Evolutionary conservation across 2,888 invertebrate genomes (phyloP), one percentile per base, ranked within the genome.

Genomic region (Artemia sp.): DNA sequence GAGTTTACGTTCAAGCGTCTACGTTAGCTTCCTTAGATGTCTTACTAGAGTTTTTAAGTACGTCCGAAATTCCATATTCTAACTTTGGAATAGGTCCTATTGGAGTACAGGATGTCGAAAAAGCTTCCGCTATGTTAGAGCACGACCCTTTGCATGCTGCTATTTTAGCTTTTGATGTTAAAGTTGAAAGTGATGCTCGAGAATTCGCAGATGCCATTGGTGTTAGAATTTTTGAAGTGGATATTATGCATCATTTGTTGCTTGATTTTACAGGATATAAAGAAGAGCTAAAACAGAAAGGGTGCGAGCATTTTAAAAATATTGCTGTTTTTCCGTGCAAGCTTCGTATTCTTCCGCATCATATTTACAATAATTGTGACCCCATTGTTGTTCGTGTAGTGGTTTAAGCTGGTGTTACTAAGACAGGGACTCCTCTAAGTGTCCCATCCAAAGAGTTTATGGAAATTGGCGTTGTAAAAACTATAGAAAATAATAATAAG

Each of bases 161-260:
- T 71, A 97, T 99, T 77, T 83, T 99, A 75, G 98, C 98, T n/a
- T 99, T 99, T 78, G 98, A 99, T 80, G 98, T 99, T 24, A 95
- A 94, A 82, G 86, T 97, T 70, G 98, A 99, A 78, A 85, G 91
- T 71, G 98, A 98, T 78, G 98, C 97, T 2, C 97, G 98, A 81
- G 95, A 96, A 76, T 81, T 97, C 79, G 98, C 98, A 0, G 97
- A 99, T 78, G 85, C 86, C 71, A 79, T 95, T 72, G 92, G 92
- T 70, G 93, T 96, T 70, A 91, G 89, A 81, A 92, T 98, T 78
- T 99, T 99, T 85, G 86, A 91, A 73, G 98, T 98, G 9, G 96
- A 99, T 81, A 99, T 99, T 78, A 99, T 99, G 77, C 99, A 99
- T 81, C 99, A 99, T 81, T 83, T 99, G 77, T 97, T 97, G 81